Percentiles rank a stretch among this genome's conserved stretches.
Evolutionary conservation across 2,797 vertebrate species (phyloP).

Genomic region (Coregonus ussuriensis): DNA sequence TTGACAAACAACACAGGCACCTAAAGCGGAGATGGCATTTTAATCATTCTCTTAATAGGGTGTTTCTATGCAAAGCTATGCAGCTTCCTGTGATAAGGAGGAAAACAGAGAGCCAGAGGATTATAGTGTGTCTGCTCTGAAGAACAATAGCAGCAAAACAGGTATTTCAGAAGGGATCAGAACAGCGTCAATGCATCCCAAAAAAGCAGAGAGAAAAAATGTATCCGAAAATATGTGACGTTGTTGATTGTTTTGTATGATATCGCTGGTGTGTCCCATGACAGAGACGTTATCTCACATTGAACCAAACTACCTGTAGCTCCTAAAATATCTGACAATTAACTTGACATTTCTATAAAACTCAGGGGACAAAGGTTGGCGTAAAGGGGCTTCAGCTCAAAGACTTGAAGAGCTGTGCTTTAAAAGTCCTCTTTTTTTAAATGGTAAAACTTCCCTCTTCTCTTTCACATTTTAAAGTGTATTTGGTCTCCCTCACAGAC

Average conservation of each 20-base stretch:
- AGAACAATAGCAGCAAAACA: slow-evolving; percentile 51
- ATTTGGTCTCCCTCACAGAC: slow-evolving; percentile 59
- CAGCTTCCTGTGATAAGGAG: slow-evolving; percentile 70
- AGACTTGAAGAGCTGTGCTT: slow-evolving; percentile 63
- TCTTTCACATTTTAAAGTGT: slow-evolving; percentile 49
- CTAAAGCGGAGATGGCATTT: slow-evolving; percentile 77
- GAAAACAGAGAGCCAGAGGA: slow-evolving; percentile 62
- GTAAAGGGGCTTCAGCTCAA: slow-evolving; percentile 60
- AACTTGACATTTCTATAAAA: slow-evolving; percentile 56
- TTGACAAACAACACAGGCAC: slow-evolving; percentile 82
- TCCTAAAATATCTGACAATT: slow-evolving; percentile 51
- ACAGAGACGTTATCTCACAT: slow-evolving; percentile 10
- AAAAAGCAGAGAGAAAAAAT: slow-evolving; percentile 34
- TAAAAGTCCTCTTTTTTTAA: slow-evolving; percentile 64
- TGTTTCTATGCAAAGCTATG: slow-evolving; percentile 83
- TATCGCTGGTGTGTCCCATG: slow-evolving; percentile 41
- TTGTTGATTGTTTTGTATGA: slow-evolving; percentile 50
- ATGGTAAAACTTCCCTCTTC: slow-evolving; percentile 61
- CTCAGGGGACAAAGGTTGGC: slow-evolving; percentile 56
- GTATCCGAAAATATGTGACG: slow-evolving; percentile 20
- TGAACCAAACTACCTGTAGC: slow-evolving; percentile 43
- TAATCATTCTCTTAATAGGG: slow-evolving; percentile 84
- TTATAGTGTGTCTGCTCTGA: slow-evolving; percentile 57
- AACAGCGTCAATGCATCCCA: slow-evolving; percentile 53
- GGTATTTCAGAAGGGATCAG: slow-evolving; percentile 44